These are phyloP conservation scores for Xanthorhoe spadicearia DNA, from an alignment of 2,888 invertebrate species.

Conservation along the genomic window DNA sequence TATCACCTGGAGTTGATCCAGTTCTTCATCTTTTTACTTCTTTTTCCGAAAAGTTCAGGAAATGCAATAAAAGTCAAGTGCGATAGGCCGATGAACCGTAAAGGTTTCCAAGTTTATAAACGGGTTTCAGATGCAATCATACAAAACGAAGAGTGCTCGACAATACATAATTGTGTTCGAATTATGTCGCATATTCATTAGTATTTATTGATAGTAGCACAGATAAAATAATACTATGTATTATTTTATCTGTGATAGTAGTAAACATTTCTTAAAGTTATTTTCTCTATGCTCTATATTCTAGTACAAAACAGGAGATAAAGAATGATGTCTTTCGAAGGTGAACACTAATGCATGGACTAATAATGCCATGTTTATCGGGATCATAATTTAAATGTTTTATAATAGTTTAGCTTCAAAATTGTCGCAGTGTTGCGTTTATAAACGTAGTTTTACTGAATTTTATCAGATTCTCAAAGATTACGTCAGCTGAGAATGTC, in stretches of 20 bases:
- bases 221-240: too few relatives aligned
- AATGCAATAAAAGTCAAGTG: slow-evolving; percentile 77
- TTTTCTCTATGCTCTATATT: too few relatives aligned
- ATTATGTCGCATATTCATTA: not conserved
- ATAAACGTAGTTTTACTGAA: not conserved
- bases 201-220: too few relatives aligned
- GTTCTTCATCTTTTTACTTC: slow-evolving; percentile 56
- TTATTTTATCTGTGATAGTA: too few relatives aligned
- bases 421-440: not conserved
- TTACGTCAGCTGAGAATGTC: not conserved
- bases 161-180: not conserved
- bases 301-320: too few relatives aligned
- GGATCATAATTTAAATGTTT: too few relatives aligned
- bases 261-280: too few relatives aligned
- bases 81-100: slow-evolving; percentile 65
- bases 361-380: too few relatives aligned
- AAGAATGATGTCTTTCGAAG: too few relatives aligned
- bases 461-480: not conserved
- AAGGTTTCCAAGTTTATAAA: slow-evolving; percentile 52
- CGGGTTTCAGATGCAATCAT: slow-evolving; percentile 37
- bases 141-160: not conserved
- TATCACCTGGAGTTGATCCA: slow-evolving; percentile 62
- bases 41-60: slow-evolving; percentile 70
- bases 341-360: too few relatives aligned
- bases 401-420: not conserved